Evolutionary conservation across 2,888 invertebrate species (phyloP).

Genomic region (Hermodice carunculata): DNA sequence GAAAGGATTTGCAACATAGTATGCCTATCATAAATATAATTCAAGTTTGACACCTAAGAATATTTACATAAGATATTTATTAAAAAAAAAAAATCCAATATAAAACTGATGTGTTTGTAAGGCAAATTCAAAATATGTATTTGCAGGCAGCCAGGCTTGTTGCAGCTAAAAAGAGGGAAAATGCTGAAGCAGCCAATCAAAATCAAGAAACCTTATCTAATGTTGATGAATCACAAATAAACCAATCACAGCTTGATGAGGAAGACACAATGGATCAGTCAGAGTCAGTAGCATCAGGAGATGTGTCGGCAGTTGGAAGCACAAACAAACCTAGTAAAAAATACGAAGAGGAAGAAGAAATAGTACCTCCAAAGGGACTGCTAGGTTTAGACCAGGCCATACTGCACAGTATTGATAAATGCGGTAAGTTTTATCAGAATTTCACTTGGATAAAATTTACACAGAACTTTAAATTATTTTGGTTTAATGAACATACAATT

Average conservation of each 20-base stretch:
- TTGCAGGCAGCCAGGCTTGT: constrained; percentile 39
- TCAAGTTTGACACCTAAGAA: too few species aligned
- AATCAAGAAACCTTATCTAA: constrained; percentile 20
- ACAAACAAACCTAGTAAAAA: constrained; percentile 72
- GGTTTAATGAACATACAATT: too few species aligned
- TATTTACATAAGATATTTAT: too few species aligned
- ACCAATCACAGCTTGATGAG: constrained; percentile 59
- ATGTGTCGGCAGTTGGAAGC: constrained; percentile 46
- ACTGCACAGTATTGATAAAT: constrained; percentile 90
- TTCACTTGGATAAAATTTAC: too few species aligned
- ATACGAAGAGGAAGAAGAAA: constrained; percentile 54
- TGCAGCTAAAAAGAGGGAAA: constrained; percentile 33
- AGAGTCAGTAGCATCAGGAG: constrained; percentile 13
- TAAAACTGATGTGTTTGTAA: not conserved
- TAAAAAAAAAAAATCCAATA: too few species aligned
- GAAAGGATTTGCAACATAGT: too few species aligned
- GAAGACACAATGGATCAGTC: constrained; percentile 71
- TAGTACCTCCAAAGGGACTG: constrained; percentile 72
- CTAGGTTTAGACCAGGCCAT: constrained; percentile 92
- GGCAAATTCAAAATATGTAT: not conserved
- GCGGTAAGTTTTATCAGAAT: too few species aligned
- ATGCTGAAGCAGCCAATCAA: constrained; percentile 27
- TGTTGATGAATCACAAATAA: constrained; percentile 2
- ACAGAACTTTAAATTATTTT: too few species aligned
- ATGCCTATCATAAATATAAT: too few species aligned